phyloP scores from a whole-genome alignment of 53 echinoderm and acorn worm genomes.

The Stichopus horrens region DNA sequence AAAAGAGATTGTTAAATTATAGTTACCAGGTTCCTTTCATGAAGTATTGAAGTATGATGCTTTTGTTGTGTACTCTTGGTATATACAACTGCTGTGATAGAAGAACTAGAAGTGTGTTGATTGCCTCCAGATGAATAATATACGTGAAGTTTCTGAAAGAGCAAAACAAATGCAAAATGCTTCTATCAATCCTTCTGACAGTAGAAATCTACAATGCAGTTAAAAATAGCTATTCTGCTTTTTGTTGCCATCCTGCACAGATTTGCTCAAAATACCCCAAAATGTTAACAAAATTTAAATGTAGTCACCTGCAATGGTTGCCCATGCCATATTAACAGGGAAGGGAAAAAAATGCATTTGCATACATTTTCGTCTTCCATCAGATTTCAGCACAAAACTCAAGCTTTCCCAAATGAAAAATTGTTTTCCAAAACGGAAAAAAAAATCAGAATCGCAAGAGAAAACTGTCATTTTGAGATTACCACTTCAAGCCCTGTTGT shows the following conservation, averaged over 20 bases:
- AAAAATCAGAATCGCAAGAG: too few relatives aligned
- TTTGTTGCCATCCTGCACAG: neutral
- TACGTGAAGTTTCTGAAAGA: conserved; percentile 85
- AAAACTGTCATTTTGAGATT: too few relatives aligned
- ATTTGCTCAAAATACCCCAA: neutral
- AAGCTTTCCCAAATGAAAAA: too few relatives aligned
- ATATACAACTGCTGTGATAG: conserved; percentile 93
- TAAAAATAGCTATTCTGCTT: too few relatives aligned
- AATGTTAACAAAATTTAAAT: neutral
- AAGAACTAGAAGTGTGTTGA: conserved; percentile 80
- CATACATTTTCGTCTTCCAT: too few relatives aligned
- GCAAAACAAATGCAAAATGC: neutral
- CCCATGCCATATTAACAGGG: too few relatives aligned
- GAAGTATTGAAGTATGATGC: conserved; percentile 79
- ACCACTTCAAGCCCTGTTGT: too few relatives aligned
- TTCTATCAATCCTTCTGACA: neutral
- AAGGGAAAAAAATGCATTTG: too few relatives aligned
- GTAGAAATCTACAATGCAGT: too few relatives aligned
- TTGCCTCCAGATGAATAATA: conserved; percentile 84
- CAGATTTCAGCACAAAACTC: too few relatives aligned
- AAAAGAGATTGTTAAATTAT: neutral
- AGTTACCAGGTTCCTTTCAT: conserved; percentile 95
- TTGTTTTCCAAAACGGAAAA: too few relatives aligned
- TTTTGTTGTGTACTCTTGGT: conserved; percentile 89
- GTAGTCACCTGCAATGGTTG: too few relatives aligned